Evolutionary conservation across 2,113 vertebrate genomes (phyloP), one percentile per base, ranked within the genome.

Genomic region (Phaetusa simplex): DNA sequence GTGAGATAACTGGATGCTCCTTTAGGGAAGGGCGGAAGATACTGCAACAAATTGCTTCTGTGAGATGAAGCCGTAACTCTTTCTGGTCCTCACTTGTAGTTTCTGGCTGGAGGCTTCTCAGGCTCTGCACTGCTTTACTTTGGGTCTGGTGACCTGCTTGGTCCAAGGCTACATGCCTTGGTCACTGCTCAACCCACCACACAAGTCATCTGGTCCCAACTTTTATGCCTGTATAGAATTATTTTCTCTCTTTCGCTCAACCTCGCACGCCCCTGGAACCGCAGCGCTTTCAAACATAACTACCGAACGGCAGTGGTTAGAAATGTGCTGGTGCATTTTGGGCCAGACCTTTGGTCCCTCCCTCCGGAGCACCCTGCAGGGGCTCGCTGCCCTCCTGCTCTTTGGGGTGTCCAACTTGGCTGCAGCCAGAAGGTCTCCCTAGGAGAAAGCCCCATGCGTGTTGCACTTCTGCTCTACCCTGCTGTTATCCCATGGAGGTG

Each of bases 281-380:
- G 0, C 24, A 3, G 26, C 12, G 17, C 91, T 80, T 59, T 45
- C 80, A 59, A n/a, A 62, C 14, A 6, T 15, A 4, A 5, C 49
- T 73, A 27, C 22, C 10, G 29, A 32, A 50, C 3, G 3, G 13
- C 30, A 34, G 24, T n/a, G 53, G 6, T 73, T 43, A 72, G 65
- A 66, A 73, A 49, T 1, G 5, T 21, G 47, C 32, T 38, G 26
- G 19, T 19, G 34, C 9, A 20, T 73, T 77, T 65, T 19, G 40
- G 78, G 17, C 64, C 73, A 42, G 17, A 64, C 19, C 43, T 86
- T 71, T 2, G 2, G 18, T n/a, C 10, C 17, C 12, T 18, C 5
- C 6, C 14, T 67, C 24, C 3, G 1, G 42, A 53, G 47, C 9
- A 62, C 20, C 16, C 32, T 55, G n/a, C 0, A 0, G 23, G 11